Base-by-base conservation (phyloP, 2,888 invertebrate genomes). In the Microctonus hyperodae region DNA sequence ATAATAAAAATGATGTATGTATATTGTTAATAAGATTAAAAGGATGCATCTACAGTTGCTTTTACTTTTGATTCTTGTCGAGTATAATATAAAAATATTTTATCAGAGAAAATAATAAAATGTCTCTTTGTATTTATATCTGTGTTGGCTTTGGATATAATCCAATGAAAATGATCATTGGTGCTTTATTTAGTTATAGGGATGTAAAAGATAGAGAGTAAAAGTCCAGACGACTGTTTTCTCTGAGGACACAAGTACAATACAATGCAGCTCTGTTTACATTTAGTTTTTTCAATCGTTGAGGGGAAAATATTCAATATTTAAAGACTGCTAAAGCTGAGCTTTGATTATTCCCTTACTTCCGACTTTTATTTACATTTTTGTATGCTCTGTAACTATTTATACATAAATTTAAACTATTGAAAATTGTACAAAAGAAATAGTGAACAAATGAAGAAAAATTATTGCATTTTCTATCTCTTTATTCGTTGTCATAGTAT, bases 141-240 rank as follows among this genome's bases (percentile, higher is more conserved):
- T n/a, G n/a, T n/a, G n/a, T n/a, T n/a, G 20, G 9, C 44, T 53
- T 33, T 80, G 79, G 79, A 80, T 67, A 68, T 68, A 68, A 65
- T 80, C 80, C 79, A 81, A 79, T 72, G 71, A 67, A 71, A 67
- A 77, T 78, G 74, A 80, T 77, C 75, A 78, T 80, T 76, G 75
- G 75, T n/a, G n/a, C n/a, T n/a, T n/a, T n/a, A n/a, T 77, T 76
- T 63, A 70, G 74, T 77, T 78, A 78, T 76, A 76, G 73, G 71
- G 73, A 13, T 48, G 70, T 70, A 44, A 74, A 65, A 74, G 25
- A 51, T 22, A 16, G 56, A 16, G 22, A 20, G 35, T 13, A 11
- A 73, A 66, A 69, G 70, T 61, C 58, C 73, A 72, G 70, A 76
- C 72, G 70, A 70, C 70, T 28, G 7, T n/a, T n/a, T 73, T 69